phyloP scores from a whole-genome alignment of 2,797 vertebrate species.

The Lycodopsis pacificus region DNA sequence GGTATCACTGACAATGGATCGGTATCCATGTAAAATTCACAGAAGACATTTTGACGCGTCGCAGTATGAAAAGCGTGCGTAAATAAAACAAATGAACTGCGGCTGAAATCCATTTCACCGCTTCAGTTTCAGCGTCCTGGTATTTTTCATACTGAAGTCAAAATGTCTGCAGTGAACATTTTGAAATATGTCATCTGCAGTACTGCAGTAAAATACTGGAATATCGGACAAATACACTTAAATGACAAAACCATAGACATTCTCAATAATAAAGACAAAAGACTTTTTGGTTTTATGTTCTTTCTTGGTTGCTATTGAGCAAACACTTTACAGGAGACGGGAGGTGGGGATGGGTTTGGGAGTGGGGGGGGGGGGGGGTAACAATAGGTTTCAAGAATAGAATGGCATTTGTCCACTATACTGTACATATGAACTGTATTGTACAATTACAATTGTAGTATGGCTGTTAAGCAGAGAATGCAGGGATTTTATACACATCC shows the following conservation, averaged over 20 bases:
- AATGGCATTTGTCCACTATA: conserved; percentile 80
- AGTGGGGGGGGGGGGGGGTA: conserved; percentile 11
- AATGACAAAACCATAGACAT: conserved; percentile 33
- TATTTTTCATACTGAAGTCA: not conserved
- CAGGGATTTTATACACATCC: conserved; percentile 71
- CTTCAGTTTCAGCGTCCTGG: not conserved
- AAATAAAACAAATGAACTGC: not conserved
- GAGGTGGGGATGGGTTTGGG: conserved; percentile 60
- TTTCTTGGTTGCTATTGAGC: conserved; percentile 84
- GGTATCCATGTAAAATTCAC: not conserved
- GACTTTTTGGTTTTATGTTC: conserved; percentile 76
- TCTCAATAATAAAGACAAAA: conserved; percentile 72
- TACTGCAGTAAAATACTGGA: not conserved
- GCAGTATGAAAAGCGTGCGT: accelerated
- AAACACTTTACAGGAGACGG: conserved; percentile 85
- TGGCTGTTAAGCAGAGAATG: conserved; percentile 81
- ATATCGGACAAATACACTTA: not conserved
- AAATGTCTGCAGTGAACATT: not conserved
- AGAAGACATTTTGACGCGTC: not conserved
- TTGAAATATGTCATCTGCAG: not conserved
- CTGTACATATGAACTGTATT: conserved; percentile 76
- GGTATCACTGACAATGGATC: not conserved
- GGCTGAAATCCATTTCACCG: not conserved
- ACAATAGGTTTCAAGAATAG: conserved; percentile 72
- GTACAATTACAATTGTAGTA: conserved; percentile 76